Evolutionary conservation across 1,140 invertebrate species (phyloP).

Genomic region (Prorops nasuta): DNA sequence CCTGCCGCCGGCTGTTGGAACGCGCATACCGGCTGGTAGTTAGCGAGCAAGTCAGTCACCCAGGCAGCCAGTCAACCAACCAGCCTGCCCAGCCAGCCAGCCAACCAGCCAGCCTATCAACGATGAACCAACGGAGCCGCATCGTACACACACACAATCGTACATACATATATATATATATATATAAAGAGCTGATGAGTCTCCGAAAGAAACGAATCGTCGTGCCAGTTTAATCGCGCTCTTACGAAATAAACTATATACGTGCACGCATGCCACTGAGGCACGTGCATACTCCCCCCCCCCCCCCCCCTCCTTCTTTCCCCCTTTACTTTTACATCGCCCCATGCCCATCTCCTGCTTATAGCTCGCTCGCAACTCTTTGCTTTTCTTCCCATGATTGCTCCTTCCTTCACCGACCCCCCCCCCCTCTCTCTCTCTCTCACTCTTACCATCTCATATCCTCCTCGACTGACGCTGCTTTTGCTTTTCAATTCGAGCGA

Average conservation of each 20-base stretch:
- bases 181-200: no score
- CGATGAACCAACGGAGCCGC: no score
- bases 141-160: no score
- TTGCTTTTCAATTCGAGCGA: background rate
- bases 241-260: no score
- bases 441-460: background rate
- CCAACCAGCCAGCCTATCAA: no score
- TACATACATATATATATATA: no score
- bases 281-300: background rate
- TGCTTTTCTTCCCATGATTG: background rate
- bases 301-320: background rate
- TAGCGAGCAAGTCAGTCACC: no score
- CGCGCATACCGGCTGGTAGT: no score
- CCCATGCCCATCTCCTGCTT: background rate
- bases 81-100: no score
- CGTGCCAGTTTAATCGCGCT: background rate
- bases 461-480: background rate
- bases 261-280: background rate
- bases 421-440: constrained; percentile 4
- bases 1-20: no score
- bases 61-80: no score
- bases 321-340: no score
- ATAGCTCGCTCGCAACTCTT: background rate
- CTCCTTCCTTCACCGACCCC: constrained; percentile 11
- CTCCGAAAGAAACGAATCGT: background rate